phyloP scores from a whole-genome alignment of 2,888 invertebrate species.

The Holacanthella duospinosa region DNA sequence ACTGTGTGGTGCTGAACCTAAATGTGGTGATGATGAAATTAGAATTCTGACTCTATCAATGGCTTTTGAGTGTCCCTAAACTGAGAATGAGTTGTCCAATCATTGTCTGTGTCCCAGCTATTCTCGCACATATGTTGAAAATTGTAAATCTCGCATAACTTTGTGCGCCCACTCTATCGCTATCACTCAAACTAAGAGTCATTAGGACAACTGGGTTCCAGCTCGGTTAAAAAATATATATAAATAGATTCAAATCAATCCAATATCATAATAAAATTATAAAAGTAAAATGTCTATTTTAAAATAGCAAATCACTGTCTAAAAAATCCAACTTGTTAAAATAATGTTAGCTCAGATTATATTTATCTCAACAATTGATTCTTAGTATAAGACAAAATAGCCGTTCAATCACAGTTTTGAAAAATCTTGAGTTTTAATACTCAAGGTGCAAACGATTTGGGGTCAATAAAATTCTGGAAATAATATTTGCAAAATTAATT shows the following conservation, averaged over 20 bases:
- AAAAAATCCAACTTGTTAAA: too few relatives aligned
- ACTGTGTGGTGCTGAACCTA: slow-evolving; percentile 43
- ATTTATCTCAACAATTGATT: too few relatives aligned
- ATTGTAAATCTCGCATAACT: slow-evolving; percentile 68
- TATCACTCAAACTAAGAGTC: slow-evolving; percentile 71
- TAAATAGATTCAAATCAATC: not conserved
- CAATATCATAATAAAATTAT: not conserved
- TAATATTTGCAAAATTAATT: too few relatives aligned
- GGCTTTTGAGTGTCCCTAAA: slow-evolving; percentile 62
- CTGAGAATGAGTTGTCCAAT: slow-evolving; percentile 62
- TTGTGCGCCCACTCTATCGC: slow-evolving; percentile 62
- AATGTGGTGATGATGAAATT: slow-evolving; percentile 44
- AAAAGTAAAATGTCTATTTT: too few relatives aligned
- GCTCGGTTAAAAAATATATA: slow-evolving; percentile 51
- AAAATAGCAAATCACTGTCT: too few relatives aligned
- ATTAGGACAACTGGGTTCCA: slow-evolving; percentile 79
- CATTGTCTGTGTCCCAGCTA: slow-evolving; percentile 68
- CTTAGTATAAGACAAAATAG: too few relatives aligned
- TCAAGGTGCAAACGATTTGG: too few relatives aligned
- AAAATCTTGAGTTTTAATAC: too few relatives aligned
- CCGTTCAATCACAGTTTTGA: too few relatives aligned
- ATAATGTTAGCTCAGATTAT: too few relatives aligned
- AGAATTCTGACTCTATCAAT: slow-evolving; percentile 52
- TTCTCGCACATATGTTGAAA: slow-evolving; percentile 74
- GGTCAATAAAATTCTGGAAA: too few relatives aligned